A percentile compares a stretch with the other conserved stretches of the same genome.
Conservation (phyloP, 2,888 invertebrate genomes). For the Eristalinus aeneus region DNA sequence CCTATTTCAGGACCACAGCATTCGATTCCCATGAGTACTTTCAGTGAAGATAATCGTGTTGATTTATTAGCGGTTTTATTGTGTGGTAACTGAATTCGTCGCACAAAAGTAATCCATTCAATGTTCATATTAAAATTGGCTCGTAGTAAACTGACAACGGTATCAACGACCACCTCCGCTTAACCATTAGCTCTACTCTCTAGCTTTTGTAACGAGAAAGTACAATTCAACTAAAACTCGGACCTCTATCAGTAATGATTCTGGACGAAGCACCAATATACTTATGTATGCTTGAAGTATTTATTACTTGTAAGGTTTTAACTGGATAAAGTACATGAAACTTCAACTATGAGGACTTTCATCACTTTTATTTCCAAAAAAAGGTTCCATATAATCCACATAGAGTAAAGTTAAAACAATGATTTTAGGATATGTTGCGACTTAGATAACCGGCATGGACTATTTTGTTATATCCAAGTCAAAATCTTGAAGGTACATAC, state of each 20-base stretch:
- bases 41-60: background rate
- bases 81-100: background rate
- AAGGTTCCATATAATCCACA: slow-evolving; percentile 7
- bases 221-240: too few species aligned
- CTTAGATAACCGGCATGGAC: too few species aligned
- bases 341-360: slow-evolving; percentile 14
- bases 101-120: too few species aligned
- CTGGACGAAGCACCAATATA: too few species aligned
- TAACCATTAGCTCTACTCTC: too few species aligned
- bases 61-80: slow-evolving; percentile 10
- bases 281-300: too few species aligned
- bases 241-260: too few species aligned
- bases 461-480: background rate
- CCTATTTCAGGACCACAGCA: too few species aligned
- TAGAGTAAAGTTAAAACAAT: background rate
- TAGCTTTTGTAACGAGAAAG: too few species aligned
- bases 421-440: too few species aligned
- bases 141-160: slow-evolving; percentile 11
- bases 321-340: background rate
- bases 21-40: background rate
- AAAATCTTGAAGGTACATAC: background rate
- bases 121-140: background rate
- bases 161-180: slow-evolving; percentile 2
- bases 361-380: background rate
- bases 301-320: too few species aligned